Percentiles rank a stretch among this genome's conserved stretches.
Evolutionary conservation across 2,797 vertebrate genomes (phyloP).

Genomic region (Threskiornis aethiopicus): DNA sequence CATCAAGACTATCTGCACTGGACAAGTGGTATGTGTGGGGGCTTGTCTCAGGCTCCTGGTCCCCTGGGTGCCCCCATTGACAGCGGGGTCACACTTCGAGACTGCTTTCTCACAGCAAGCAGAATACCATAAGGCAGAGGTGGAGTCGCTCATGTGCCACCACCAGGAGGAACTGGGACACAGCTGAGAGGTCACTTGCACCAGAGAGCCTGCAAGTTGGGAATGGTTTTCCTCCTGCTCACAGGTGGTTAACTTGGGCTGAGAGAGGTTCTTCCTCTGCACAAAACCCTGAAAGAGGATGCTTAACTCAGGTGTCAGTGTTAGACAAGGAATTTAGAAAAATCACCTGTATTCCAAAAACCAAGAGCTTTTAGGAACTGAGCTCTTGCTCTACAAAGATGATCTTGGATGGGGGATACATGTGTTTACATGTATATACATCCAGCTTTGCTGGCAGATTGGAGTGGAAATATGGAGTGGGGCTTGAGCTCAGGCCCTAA

Average conservation of each 20-base stretch:
- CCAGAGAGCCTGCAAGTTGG: not conserved
- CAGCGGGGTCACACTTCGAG: not conserved
- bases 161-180: not conserved
- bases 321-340: not conserved
- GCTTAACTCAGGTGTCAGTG: not conserved
- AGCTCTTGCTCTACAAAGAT: not conserved
- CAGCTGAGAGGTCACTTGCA: not conserved
- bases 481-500: not conserved
- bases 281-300: not conserved
- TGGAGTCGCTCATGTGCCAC: not conserved
- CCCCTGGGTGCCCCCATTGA: not conserved
- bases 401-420: not conserved
- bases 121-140: not conserved
- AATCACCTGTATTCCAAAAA: not conserved
- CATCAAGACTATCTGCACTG: rapidly evolving
- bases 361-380: not conserved
- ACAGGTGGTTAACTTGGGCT: no score
- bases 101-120: not conserved
- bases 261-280: not conserved
- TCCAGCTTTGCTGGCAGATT: not conserved
- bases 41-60: not conserved
- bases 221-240: not conserved
- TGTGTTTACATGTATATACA: not conserved
- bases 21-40: no score
- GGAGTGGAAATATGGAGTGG: not conserved